Base-by-base conservation (phyloP, 2,797 vertebrate species). In the Onychomys leucogaster region DNA sequence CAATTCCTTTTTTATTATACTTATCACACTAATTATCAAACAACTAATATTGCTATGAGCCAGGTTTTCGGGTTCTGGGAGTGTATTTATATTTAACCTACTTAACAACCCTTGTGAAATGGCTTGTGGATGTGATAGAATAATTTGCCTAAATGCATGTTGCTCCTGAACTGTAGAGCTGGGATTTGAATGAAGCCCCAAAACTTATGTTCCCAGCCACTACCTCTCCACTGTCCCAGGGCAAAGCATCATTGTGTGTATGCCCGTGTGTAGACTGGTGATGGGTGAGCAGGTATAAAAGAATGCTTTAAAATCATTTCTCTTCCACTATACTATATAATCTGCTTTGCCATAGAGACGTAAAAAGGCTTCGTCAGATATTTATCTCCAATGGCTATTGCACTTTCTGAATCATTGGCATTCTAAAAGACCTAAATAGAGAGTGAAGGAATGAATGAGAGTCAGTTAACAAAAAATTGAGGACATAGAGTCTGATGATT, bases 231-330 rank as follows among this genome's bases (percentile, higher is more conserved):
- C 57, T 76, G 67, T 37, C 9, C 21, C 29, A 49, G 85, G 10
- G 57, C 21, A 65, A 43, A 96, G 55, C 49, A 61, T n/a, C 19
- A 10, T 0, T 73, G 16, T 27, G 4, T 4, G 4, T 2, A 12
- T 5, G 2, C 6, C 27, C 29, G 1, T 34, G 2, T 73, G 52
- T 3, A 6, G 10, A 29, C 5, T 29, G 12, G n/a, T 41, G 43
- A 19, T 29, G 14, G 4, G 10, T 6, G 75, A 25, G 61, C n/a
- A 21, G 0, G 10, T 52, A 73, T 19, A 37, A 63, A 5, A 76
- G 4, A 80, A 59, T 16, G 4, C 29, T 88, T 73, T 19, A 29
- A 57, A 57, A 5, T 19, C 32, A 23, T 34, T 86, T 82, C 32
- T 86, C 25, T 63, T 89, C 17, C 32, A 41, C 19, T 84, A 25